Evolutionary conservation across 23 tunicate species (phyloP).

Genomic region (Phallusia fumigata): DNA sequence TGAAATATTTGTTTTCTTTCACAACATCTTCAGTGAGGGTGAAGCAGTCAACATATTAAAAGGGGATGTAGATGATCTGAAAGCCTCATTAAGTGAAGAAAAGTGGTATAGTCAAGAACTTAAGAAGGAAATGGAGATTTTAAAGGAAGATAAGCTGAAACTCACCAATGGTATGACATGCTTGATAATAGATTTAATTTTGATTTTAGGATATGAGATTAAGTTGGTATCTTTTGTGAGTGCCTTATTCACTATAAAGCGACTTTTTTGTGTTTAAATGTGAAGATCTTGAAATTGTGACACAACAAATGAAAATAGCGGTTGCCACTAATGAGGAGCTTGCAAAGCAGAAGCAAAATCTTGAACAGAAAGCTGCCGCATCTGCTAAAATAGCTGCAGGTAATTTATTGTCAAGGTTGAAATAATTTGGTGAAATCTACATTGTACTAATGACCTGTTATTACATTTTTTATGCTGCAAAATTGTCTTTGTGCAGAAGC

Average conservation of each 20-base stretch:
- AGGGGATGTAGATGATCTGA: slow-evolving; percentile 53
- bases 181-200: background rate
- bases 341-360: slow-evolving; percentile 67
- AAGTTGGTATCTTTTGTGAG: background rate
- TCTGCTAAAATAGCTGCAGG: slow-evolving; percentile 53
- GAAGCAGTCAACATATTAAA: background rate
- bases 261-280: background rate
- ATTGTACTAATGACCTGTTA: background rate
- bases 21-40: background rate
- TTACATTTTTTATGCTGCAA: background rate
- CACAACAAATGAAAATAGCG: slow-evolving; percentile 72
- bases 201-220: background rate
- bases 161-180: slow-evolving; percentile 25
- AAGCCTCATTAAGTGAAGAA: slow-evolving; percentile 70
- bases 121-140: slow-evolving; percentile 62
- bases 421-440: background rate
- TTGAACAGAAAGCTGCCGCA: slow-evolving; percentile 46
- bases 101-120: slow-evolving; percentile 86
- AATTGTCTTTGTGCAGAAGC: slow-evolving; percentile 22
- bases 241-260: too few species aligned
- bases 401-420: too few species aligned
- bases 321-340: slow-evolving; percentile 74
- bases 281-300: slow-evolving; percentile 36
- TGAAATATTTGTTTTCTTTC: background rate
- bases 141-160: slow-evolving; percentile 29